Percentiles rank a stretch among this genome's conserved stretches.
Conservation (phyloP, 2,113 vertebrate species). For the Gobius niger region DNA sequence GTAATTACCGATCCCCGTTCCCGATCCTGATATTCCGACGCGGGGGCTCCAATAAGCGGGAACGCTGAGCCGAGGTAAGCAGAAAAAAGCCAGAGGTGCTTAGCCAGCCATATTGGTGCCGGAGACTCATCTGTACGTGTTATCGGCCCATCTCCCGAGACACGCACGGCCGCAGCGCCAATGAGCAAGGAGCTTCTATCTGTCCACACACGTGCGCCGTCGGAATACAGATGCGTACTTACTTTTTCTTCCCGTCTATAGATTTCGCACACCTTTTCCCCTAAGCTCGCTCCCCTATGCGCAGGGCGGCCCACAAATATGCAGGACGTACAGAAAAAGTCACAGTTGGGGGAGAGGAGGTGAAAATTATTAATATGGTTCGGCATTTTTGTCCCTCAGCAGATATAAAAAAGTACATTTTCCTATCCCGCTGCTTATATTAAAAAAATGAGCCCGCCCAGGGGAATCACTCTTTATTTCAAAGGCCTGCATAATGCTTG, state of each 20-base stretch:
- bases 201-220: conserved; percentile 30
- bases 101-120: conserved; percentile 75
- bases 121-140: conserved; percentile 77
- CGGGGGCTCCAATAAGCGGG: conserved; percentile 44
- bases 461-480: conserved; percentile 42
- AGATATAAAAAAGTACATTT: conserved; percentile 67
- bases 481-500: conserved; percentile 26
- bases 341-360: conserved; percentile 57
- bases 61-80: conserved; percentile 72
- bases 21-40: conserved; percentile 61
- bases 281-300: conserved; percentile 60
- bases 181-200: conserved; percentile 1
- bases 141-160: conserved; percentile 72
- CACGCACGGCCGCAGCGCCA: conserved; percentile 37
- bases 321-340: conserved; percentile 74
- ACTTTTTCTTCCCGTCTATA: conserved; percentile 25
- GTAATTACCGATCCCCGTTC: conserved; percentile 71
- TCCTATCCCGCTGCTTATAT: conserved; percentile 44
- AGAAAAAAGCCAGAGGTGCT: conserved; percentile 77
- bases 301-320: conserved; percentile 65
- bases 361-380: conserved; percentile 71
- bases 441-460: conserved; percentile 31
- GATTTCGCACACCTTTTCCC: conserved; percentile 54
- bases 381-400: conserved; percentile 67
- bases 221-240: conserved; percentile 57